Percentiles rank a stretch among this genome's conserved stretches.
phyloP scores from a whole-genome alignment of 2,113 vertebrate genomes.

The Myrmecophaga tridactyla region DNA sequence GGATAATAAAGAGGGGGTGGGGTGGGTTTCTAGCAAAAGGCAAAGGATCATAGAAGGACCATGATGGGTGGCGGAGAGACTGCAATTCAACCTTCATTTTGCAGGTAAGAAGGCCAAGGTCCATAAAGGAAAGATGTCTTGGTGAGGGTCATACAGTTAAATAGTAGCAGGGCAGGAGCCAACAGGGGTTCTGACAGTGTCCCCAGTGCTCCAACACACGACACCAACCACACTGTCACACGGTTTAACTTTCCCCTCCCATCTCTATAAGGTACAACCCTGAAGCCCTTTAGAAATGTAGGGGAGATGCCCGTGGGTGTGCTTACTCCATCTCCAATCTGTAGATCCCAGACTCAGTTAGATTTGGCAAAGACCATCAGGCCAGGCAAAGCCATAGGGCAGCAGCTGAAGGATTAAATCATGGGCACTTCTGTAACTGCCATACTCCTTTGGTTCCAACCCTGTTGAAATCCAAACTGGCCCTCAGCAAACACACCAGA shows the following conservation, averaged over 20 bases:
- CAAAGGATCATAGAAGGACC: not conserved
- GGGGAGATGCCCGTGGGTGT: not conserved
- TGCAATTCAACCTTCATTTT: not conserved
- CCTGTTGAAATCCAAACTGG: not conserved
- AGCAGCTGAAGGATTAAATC: not conserved
- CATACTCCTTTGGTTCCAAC: accelerated
- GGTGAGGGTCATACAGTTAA: not conserved
- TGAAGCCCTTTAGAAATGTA: not conserved
- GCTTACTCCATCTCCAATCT: not conserved
- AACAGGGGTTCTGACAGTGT: not conserved
- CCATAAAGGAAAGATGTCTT: not conserved
- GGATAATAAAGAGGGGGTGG: accelerated
- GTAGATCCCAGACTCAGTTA: not conserved
- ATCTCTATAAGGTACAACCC: not conserved
- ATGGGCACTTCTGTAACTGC: not conserved
- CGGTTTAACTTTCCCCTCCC: not conserved
- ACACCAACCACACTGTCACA: not conserved
- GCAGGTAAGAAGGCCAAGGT: not conserved
- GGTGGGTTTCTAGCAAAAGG: not conserved
- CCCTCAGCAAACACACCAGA: not conserved
- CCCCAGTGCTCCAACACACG: not conserved
- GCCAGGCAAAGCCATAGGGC: not conserved
- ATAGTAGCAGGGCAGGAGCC: not conserved
- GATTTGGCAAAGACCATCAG: not conserved
- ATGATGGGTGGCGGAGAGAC: not conserved